A percentile compares a stretch with the other conserved stretches of the same genome.
Conservation (phyloP, 2,888 invertebrate species). For the Molorchus minor region DNA sequence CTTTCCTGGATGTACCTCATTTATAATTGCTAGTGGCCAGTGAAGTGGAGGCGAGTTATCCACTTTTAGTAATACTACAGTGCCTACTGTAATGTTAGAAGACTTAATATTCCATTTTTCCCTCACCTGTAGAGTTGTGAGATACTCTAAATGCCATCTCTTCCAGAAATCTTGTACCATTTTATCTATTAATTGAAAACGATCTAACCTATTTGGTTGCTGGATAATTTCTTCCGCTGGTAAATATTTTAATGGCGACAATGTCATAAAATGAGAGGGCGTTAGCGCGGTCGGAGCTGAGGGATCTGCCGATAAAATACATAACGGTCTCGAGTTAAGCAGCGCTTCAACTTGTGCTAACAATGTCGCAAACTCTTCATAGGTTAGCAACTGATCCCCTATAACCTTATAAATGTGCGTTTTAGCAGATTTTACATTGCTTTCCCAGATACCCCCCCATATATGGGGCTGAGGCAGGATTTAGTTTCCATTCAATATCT, state of each 20-base stretch:
- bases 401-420: conserved; percentile 30
- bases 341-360: conserved; percentile 42
- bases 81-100: conserved; percentile 14
- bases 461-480: conserved; percentile 28
- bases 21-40: neutral
- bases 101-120: conserved; percentile 8
- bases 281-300: neutral
- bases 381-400: conserved; percentile 37
- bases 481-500: conserved; percentile 22
- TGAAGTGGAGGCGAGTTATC: neutral
- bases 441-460: conserved; percentile 32
- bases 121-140: conserved; percentile 1
- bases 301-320: conserved; percentile 1
- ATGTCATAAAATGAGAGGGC: conserved; percentile 14
- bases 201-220: conserved; percentile 6
- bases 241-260: conserved; percentile 11
- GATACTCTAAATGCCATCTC: conserved; percentile 17
- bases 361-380: conserved; percentile 44
- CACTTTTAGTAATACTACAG: neutral
- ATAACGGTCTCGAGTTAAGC: conserved; percentile 46
- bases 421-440: conserved; percentile 23
- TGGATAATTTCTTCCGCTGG: conserved; percentile 1
- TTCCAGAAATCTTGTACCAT: conserved; percentile 25
- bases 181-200: conserved; percentile 9
- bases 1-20: too few relatives aligned